Conservation (phyloP, 2,888 invertebrate species). For the Anodontia alba region DNA sequence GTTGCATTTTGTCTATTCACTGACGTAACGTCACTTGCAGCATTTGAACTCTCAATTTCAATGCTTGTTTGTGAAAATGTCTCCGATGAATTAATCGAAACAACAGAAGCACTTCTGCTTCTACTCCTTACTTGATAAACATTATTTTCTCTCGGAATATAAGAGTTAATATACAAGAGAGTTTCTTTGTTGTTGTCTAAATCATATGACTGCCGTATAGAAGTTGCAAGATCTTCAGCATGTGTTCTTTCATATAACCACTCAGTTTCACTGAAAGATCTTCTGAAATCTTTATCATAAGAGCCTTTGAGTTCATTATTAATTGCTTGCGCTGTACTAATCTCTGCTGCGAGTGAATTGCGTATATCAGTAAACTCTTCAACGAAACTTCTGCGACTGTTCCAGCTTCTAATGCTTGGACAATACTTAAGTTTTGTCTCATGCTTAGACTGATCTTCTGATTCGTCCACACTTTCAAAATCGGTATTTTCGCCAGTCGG, state of each 20-base stretch:
- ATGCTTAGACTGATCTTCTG: not conserved
- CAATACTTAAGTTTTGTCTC: conserved; percentile 20
- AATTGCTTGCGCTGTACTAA: conserved; percentile 60
- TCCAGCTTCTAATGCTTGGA: conserved; percentile 31
- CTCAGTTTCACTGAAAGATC: conserved; percentile 56
- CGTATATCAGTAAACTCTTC: conserved; percentile 53
- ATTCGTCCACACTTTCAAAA: conserved; percentile 1
- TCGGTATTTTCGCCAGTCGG: not conserved
- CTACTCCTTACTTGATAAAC: conserved; percentile 45
- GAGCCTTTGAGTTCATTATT: conserved; percentile 63
- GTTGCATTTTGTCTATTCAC: conserved; percentile 45
- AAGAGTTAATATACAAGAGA: conserved; percentile 71
- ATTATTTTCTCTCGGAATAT: conserved; percentile 62
- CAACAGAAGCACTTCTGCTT: conserved; percentile 38
- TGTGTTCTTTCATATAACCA: conserved; percentile 51
- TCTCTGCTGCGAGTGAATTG: conserved; percentile 63
- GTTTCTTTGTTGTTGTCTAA: conserved; percentile 73
- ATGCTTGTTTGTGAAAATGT: conserved; percentile 32
- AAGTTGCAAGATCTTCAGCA: conserved; percentile 72
- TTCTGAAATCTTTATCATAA: conserved; percentile 54
- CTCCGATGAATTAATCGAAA: conserved; percentile 49
- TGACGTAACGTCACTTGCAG: conserved; percentile 10
- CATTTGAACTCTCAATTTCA: conserved; percentile 35
- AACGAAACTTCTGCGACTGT: conserved; percentile 44
- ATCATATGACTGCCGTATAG: conserved; percentile 76